Evolutionary conservation across 2,113 vertebrate species (phyloP).

Genomic region (Syrmaticus mikado): DNA sequence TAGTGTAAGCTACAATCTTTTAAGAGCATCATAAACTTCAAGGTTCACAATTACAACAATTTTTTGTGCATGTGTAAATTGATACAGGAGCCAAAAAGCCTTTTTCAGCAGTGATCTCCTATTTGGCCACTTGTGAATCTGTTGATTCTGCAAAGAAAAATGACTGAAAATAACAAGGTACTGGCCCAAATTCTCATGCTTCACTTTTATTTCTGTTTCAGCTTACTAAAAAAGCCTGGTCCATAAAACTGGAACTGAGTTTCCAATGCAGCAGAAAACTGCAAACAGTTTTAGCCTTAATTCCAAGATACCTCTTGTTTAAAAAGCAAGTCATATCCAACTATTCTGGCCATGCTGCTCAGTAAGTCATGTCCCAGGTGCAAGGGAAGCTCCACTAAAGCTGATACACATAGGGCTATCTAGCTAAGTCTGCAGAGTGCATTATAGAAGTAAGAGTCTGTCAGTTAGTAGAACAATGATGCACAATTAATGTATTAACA

Average conservation of each 20-base stretch:
- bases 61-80: neutral
- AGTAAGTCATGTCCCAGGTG: neutral
- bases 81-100: neutral
- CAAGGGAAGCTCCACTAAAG: neutral
- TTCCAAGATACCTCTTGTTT: neutral
- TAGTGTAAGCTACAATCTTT: neutral
- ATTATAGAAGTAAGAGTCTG: neutral
- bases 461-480: neutral
- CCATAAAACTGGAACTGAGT: neutral
- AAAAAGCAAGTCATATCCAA: neutral
- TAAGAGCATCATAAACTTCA: neutral
- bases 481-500: constrained; percentile 5
- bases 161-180: neutral
- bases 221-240: neutral
- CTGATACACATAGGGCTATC: neutral
- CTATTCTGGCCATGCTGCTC: neutral
- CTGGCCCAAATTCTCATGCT: neutral
- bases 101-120: neutral
- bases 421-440: neutral
- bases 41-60: neutral
- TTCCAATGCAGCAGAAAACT: neutral
- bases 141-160: neutral
- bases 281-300: neutral
- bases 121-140: neutral
- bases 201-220: neutral